Conservation (phyloP, 1,140 invertebrate genomes). For the Diploscapter pachys region DNA sequence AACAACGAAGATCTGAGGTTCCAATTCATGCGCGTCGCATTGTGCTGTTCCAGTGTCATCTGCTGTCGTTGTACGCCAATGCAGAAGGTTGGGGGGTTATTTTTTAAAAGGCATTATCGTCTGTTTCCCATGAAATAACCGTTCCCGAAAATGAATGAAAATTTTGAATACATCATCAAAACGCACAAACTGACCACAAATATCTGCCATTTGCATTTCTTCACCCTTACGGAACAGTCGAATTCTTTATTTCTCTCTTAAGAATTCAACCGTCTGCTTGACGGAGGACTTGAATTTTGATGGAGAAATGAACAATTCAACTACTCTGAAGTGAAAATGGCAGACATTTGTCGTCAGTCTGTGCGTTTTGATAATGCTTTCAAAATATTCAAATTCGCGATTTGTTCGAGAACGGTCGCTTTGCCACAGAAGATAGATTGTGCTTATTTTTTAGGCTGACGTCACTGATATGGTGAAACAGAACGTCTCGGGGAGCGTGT, state of each 20-base stretch:
- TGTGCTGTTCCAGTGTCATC: conserved; percentile 88
- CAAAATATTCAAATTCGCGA: background rate
- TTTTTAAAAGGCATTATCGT: background rate
- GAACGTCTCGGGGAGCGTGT: conserved; percentile 79
- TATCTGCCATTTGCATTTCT: too few species aligned
- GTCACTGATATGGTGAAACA: conserved; percentile 86
- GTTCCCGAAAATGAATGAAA: background rate
- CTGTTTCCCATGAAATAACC: background rate
- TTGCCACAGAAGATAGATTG: background rate
- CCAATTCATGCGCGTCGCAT: conserved; percentile 87
- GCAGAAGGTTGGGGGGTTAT: conserved; percentile 70
- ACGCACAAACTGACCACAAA: too few species aligned
- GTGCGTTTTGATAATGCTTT: background rate
- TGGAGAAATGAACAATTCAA: background rate
- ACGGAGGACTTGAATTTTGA: too few species aligned
- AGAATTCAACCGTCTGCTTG: too few species aligned
- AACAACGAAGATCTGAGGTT: conserved; percentile 77
- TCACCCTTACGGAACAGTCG: too few species aligned
- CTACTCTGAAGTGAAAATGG: background rate
- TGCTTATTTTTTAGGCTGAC: conserved; percentile 64
- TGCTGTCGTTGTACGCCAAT: conserved; percentile 97
- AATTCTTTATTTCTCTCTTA: too few species aligned
- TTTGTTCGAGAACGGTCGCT: background rate
- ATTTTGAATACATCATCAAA: background rate
- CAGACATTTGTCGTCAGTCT: background rate